These are phyloP conservation scores for Choreutis nemorana DNA, from an alignment of 2,888 invertebrate species.

Conservation along the genomic window DNA sequence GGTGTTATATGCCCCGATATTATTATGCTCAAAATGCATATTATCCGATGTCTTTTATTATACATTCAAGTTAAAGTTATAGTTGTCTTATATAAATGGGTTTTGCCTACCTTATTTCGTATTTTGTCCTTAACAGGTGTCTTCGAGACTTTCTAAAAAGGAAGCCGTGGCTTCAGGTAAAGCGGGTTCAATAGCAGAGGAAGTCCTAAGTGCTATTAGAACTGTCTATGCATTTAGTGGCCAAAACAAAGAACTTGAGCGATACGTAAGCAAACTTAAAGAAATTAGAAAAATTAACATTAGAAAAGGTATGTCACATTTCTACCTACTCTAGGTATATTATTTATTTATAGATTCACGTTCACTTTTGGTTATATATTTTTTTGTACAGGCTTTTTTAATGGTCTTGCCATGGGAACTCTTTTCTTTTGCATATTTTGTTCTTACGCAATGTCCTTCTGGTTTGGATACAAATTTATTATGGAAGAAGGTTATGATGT, in stretches of 20 bases:
- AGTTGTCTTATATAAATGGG: too few relatives aligned
- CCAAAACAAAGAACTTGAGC: slow-evolving; percentile 69
- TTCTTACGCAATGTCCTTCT: slow-evolving; percentile 82
- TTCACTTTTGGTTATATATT: not conserved
- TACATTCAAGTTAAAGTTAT: too few relatives aligned
- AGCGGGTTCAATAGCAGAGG: slow-evolving; percentile 79
- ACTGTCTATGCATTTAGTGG: slow-evolving; percentile 82
- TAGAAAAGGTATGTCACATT: slow-evolving; percentile 46
- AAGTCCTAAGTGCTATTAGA: slow-evolving; percentile 73
- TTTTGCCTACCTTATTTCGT: too few relatives aligned
- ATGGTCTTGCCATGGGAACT: slow-evolving; percentile 74
- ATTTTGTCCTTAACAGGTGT: slow-evolving; percentile 46
- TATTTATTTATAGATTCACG: not conserved
- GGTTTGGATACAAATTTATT: slow-evolving; percentile 79
- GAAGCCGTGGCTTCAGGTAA: slow-evolving; percentile 73
- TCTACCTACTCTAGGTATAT: not conserved
- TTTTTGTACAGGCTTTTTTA: slow-evolving; percentile 28
- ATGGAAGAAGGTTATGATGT: slow-evolving; percentile 67
- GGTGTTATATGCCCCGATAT: too few relatives aligned
- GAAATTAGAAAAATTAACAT: slow-evolving; percentile 71
- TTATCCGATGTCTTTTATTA: too few relatives aligned
- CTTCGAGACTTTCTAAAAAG: slow-evolving; percentile 64
- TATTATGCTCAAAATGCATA: too few relatives aligned
- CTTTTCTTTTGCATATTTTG: slow-evolving; percentile 81
- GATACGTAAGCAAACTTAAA: slow-evolving; percentile 68